Evolutionary conservation across 2,113 vertebrate genomes (phyloP).

Genomic region (Odontophorus gujanensis): DNA sequence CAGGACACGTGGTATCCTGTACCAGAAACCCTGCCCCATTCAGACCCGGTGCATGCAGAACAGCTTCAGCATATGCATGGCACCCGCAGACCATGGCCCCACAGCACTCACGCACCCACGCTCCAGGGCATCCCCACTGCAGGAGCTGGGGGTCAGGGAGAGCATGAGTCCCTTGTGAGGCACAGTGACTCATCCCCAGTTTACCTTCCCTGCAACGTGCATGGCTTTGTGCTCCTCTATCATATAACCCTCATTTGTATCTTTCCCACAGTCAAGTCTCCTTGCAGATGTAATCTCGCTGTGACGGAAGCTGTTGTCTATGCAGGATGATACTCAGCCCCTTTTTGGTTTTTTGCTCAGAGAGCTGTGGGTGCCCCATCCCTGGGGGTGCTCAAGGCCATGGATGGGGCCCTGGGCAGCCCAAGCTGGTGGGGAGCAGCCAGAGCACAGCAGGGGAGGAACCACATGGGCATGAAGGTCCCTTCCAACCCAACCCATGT

Average conservation of each 20-base stretch:
- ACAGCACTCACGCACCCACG: background rate
- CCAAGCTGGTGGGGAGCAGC: background rate
- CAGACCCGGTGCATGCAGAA: background rate
- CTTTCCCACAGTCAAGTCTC: background rate
- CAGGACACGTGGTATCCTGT: background rate
- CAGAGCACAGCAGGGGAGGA: background rate
- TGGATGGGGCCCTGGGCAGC: background rate
- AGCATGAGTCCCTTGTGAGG: background rate
- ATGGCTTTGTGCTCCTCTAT: background rate
- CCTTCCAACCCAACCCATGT: background rate
- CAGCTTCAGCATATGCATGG: background rate
- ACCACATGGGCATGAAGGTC: background rate
- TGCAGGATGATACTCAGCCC: background rate
- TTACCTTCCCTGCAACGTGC: background rate
- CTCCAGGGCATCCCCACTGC: background rate
- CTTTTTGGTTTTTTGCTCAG: background rate
- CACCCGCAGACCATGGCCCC: background rate
- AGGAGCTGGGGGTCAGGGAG: background rate
- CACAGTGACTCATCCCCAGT: background rate
- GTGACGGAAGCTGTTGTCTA: background rate
- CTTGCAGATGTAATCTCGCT: background rate
- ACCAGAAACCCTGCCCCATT: background rate
- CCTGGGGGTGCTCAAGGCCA: background rate
- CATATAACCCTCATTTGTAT: rapidly evolving
- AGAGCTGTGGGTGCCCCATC: too few species aligned